Evolutionary conservation across 2,888 invertebrate genomes (phyloP).

Genomic region (Neoaliturus tenellus): DNA sequence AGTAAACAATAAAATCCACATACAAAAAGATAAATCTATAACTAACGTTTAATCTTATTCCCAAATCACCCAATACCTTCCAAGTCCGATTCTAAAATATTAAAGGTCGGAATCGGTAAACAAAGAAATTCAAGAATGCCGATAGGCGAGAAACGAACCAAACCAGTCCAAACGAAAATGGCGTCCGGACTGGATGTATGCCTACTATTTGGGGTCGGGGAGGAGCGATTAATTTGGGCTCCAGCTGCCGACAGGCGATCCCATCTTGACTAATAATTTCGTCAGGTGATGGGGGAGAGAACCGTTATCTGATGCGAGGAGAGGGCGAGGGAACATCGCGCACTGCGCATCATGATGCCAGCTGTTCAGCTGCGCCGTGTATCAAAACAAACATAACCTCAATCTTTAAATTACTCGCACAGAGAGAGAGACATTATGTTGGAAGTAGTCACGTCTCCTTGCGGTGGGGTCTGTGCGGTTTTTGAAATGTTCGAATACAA

Average conservation of each 20-base stretch:
- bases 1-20: too few species aligned
- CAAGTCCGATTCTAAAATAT: too few species aligned
- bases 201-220: constrained; percentile 33
- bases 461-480: too few species aligned
- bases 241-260: constrained; percentile 47
- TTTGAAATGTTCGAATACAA: too few species aligned
- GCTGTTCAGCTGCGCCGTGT: not conserved
- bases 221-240: constrained; percentile 44
- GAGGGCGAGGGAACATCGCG: not conserved
- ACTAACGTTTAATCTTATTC: too few species aligned
- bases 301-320: constrained; percentile 47
- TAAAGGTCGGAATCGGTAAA: constrained; percentile 2
- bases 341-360: constrained; percentile 1
- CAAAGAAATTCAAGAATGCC: constrained; percentile 22
- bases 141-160: not conserved
- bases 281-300: constrained; percentile 47
- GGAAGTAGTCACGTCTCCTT: not conserved
- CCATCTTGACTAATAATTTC: constrained; percentile 52
- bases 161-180: constrained; percentile 25
- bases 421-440: constrained; percentile 9
- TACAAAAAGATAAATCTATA: too few species aligned
- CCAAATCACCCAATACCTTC: too few species aligned
- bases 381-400: constrained; percentile 23
- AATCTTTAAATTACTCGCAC: not conserved
- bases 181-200: constrained; percentile 33